phyloP scores from a whole-genome alignment of 2,888 invertebrate genomes.

The Chaitophorus viminalis region DNA sequence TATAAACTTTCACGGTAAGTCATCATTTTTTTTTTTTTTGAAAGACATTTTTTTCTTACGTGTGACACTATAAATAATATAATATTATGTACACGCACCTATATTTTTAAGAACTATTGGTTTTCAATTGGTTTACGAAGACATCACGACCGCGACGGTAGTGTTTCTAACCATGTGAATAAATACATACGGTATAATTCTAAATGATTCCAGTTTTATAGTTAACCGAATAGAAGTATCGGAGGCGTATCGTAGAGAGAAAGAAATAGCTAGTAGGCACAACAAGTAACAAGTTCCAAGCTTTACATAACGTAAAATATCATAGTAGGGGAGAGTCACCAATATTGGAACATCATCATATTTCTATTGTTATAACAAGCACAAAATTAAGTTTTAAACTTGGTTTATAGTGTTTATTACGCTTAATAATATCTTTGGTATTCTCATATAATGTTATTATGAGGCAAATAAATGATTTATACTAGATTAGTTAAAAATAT shows the following conservation, averaged over 20 bases:
- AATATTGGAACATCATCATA: too few species aligned
- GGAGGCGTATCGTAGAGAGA: background rate
- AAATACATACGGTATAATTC: background rate
- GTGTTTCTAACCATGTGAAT: background rate
- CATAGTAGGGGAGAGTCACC: too few species aligned
- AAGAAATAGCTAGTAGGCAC: background rate
- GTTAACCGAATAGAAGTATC: background rate
- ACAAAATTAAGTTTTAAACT: too few species aligned
- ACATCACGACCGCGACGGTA: background rate
- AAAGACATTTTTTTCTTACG: background rate
- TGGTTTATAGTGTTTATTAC: too few species aligned
- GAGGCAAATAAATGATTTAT: too few species aligned
- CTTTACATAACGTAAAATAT: too few species aligned
- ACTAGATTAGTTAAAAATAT: too few species aligned
- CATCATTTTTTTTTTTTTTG: background rate
- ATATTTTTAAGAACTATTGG: conserved; percentile 8
- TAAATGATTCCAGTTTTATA: background rate
- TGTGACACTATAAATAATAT: background rate
- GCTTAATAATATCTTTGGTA: too few species aligned
- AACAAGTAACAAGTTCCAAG: too few species aligned
- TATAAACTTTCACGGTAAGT: conserved; percentile 35
- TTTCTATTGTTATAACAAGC: too few species aligned
- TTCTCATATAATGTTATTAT: too few species aligned
- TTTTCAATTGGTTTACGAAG: conserved; percentile 29
- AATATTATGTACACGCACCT: background rate